Base-by-base conservation (phyloP, 2,113 vertebrate species). In the Pyxicephalus adspersus region DNA sequence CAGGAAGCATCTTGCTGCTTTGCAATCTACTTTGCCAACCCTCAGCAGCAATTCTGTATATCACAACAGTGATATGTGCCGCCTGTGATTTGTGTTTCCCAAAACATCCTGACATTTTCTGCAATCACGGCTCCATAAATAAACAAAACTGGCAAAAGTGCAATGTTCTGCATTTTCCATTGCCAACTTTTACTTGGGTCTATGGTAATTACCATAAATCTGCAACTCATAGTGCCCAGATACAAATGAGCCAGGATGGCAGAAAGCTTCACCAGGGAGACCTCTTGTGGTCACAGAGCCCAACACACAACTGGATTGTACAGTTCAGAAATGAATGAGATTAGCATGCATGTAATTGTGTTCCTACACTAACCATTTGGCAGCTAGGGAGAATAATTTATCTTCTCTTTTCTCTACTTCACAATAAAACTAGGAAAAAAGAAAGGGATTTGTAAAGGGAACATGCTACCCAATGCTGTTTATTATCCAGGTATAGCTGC, bases 121-220 rank as follows among this genome's bases (percentile, higher is more conserved):
- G 28, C 52, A 73, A n/a, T n/a, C 25, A 57, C 52, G 22, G 45
- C 67, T 72, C n/a, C 51, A 52, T 72, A 57, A 34, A 73, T 73
- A 73, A 58, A 58, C 70, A 73, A 28, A 58, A 31, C 52, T 73
- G 25, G 26, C 70, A 34, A 73, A 73, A 57, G 52, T 72, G 52
- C 70, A 8, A 29, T 31, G 70, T 58, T 73, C 55, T 26, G 26
- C 70, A 73, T 58, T 55, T 70, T 72, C 70, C 34, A 19, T 52
- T 58, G 26, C 50, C 70, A 73, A 54, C 50, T 34, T 22, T 58
- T 19, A 29, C 70, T 34, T 70, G 18, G 26, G 50, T 20, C 52
- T 73, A 19, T 57, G 31, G 55, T 73, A 28, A 73, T 73, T 73
- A 31, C 68, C 25, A 28, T 54, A 73, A 73, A 57, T n/a, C 50